Evolutionary conservation across 2,888 invertebrate species (phyloP), one percentile per base, ranked within the genome.

Genomic region (Heliconius hortense): DNA sequence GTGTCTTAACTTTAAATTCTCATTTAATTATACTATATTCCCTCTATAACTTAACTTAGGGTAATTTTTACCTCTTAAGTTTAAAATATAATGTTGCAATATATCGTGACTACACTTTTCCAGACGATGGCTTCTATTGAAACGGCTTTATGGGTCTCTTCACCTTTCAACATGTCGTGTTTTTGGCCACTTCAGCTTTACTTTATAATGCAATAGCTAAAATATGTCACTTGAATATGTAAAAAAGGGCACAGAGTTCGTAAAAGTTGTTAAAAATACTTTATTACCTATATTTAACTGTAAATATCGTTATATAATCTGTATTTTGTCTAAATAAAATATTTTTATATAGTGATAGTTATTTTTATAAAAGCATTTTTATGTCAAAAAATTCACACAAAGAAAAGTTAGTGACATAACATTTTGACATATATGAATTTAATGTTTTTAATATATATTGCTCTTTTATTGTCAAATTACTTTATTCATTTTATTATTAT

Each of bases 141-240:
- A 63, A 56, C 48, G 56, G 56, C 39, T 70, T 60, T 60, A 43
- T 56, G 59, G 59, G 74, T 75, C 70, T 70, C 64, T 71, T 75
- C 74, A 75, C 74, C 74, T 70, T 64, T 69, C 10, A n/a, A 56
- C 63, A 71, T 75, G 64, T 70, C 70, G 70, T 75, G 70, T 69
- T 69, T 63, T 63, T 62, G 63, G 63, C 21, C 31, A 69, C 15
- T 64, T 28, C 62, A 71, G 15, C n/a, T 69, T 26, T 48, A 63
- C 18, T 64, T 69, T 59, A 64, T 64, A 59, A 70, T 56, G 31
- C 43, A 31, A 56, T 35, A 21, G 11, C n/a, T 60, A 4, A 60
- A 39, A 39, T 62, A 26, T 71, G 21, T 18, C 39, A 31, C 35
- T 60, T 43, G 24, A 43, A 69, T 15, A 48, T 0, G 24, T 13